Evolutionary conservation across 2,113 vertebrate genomes (phyloP).

Genomic region (Platysteira castanea): DNA sequence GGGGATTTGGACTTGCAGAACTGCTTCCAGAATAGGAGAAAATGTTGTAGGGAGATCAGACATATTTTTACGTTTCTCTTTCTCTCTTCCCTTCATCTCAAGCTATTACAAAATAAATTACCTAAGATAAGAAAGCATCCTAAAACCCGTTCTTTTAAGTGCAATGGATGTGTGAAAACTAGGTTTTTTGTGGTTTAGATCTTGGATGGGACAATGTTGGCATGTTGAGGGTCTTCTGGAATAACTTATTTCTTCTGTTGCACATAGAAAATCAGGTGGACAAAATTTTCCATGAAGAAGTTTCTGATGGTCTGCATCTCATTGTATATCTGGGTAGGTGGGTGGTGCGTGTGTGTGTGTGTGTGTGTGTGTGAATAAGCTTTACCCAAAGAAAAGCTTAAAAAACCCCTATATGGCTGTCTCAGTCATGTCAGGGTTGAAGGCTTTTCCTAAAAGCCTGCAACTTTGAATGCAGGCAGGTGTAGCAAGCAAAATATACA

Average conservation of each 20-base stretch:
- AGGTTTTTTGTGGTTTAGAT: background rate
- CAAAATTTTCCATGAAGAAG: background rate
- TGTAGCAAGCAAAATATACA: background rate
- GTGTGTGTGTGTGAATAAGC: background rate
- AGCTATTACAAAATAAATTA: background rate
- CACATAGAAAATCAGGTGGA: background rate
- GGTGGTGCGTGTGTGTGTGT: background rate
- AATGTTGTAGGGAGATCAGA: background rate
- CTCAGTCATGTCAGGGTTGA: background rate
- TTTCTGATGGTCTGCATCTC: background rate
- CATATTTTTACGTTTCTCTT: background rate
- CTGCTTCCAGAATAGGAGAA: background rate
- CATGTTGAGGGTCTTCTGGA: background rate
- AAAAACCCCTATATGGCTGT: background rate
- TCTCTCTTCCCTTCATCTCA: background rate
- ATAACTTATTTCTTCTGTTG: background rate
- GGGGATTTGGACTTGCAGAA: background rate
- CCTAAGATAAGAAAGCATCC: background rate
- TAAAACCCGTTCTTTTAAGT: background rate
- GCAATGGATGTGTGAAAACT: background rate
- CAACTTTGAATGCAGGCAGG: background rate
- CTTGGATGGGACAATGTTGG: background rate
- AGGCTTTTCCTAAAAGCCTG: background rate
- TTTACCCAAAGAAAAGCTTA: background rate
- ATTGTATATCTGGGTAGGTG: background rate